Evolutionary conservation across 2,888 invertebrate genomes (phyloP), one percentile per base, ranked within the genome.

Genomic region (Pollenia angustigena): DNA sequence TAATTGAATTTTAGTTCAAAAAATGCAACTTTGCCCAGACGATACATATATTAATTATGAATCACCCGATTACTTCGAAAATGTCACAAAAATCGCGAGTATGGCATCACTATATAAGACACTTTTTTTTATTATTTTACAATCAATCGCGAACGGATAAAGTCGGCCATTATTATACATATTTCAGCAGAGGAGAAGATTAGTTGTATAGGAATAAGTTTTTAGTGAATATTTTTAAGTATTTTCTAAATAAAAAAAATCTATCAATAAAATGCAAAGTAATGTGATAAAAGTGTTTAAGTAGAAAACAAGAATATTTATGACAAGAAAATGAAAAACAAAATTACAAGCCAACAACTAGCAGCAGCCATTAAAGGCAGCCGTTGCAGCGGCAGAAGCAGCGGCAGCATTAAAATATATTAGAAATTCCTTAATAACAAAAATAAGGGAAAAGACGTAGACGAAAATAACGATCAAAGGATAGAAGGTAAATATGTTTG

Each of bases 131-230:
- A 32, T 72, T 81, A 81, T 85, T 79, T 85, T 78, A 78, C 68
- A 74, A 82, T 79, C n/a, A 79, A 76, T 81, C 75, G 79, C n/a
- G 62, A 64, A 80, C 71, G 72, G 81, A 72, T 48, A 72, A 74
- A 82, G 82, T 80, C 84, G 68, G 84, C 60, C 72, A 84, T 87
- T 83, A 80, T 75, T 83, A 84, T 87, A 83, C 76, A 86, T 83
- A 81, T 60, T 76, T n/a, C 58, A 78, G 78, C 32, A 81, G 76
- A 74, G 66, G 60, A 32, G 66, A 71, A 58, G 58, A 78, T 14
- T 74, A 54, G 69, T 76, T 76, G 56, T 71, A 64, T 66, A 76
- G 50, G 81, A 75, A 81, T 76, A 81, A 80, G 23, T 81, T 64
- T 84, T 71, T 58, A 80, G 75, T 76, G 71, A 44, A 16, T 60